Base-by-base conservation (phyloP, 2,797 vertebrate species). In the Parauchenoglanis punctatus region DNA sequence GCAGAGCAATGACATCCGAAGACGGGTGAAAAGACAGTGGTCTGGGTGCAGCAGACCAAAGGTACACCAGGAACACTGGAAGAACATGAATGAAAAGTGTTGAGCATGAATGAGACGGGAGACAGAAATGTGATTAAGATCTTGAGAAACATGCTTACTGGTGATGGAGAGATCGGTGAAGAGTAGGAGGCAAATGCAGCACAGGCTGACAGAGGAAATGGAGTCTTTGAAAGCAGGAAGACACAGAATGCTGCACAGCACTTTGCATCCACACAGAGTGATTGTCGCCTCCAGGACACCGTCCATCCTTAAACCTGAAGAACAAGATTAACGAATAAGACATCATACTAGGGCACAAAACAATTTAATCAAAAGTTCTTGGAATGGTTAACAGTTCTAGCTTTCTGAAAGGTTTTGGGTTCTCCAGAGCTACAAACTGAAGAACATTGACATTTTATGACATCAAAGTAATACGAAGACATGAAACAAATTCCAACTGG, bases 111-210 rank as follows among this genome's bases (percentile, higher is more conserved):
- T 17, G 11, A 61, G 59, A 81, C 8, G 2, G 23, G 25, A 25
- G 63, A 15, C 10, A 31, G 63, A 23, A 68, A 54, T 7, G 3
- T 35, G n/a, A 46, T 18, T 5, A 54, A 17, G 17, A 49, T 52
- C 44, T 63, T 13, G 44, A 58, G 65, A 61, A 28, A 20, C 2
- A 8, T 80, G 61, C 59, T 86, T 86, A 78, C 85, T 59, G 91
- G 96, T 91, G 87, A 96, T 90, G n/a, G 93, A 76, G 86, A 96
- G 89, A 92, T 97, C 96, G 0, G 96, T 96, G 92, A 96, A 94
- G 81, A 96, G 31, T 78, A 97, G 90, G 31, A 97, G 94, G 88
- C 94, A 95, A 89, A 94, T 92, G 89, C 95, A 95, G 91, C 95
- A 96, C 90, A 95, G 93, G 85, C 92, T 92, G 75, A 95, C 87